These are phyloP conservation scores for Meloidogyne hapla DNA, from an alignment of 1,140 invertebrate genomes.

Conservation along the genomic window DNA sequence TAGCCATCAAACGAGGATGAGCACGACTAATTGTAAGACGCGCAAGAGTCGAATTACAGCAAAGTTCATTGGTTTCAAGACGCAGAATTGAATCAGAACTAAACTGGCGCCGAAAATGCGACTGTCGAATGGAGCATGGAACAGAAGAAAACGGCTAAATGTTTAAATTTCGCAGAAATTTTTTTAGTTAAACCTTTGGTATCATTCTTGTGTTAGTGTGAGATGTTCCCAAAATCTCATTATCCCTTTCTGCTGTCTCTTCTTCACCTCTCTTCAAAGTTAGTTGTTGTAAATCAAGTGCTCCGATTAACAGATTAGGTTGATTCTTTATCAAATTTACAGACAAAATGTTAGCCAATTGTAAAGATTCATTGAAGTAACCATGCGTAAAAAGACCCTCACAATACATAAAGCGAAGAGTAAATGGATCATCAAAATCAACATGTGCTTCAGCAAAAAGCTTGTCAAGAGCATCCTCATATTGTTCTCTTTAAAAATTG, in stretches of 20 bases:
- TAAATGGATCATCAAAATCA: conserved; percentile 28
- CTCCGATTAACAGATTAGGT: conserved; percentile 20
- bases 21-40: conserved; percentile 22
- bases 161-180: neutral
- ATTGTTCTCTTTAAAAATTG: conserved; percentile 3
- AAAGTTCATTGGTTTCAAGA: neutral
- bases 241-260: neutral
- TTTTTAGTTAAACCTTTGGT: neutral
- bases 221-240: neutral
- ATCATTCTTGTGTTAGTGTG: neutral
- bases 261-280: neutral
- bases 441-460: conserved; percentile 40
- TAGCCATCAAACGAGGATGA: conserved; percentile 18
- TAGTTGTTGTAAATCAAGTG: neutral
- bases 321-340: conserved; percentile 27
- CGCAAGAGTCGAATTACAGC: neutral
- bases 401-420: conserved; percentile 44
- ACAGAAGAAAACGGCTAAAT: conserved; percentile 7
- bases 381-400: conserved; percentile 41
- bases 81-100: neutral
- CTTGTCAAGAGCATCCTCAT: conserved; percentile 34
- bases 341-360: conserved; percentile 31
- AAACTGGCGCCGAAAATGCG: neutral
- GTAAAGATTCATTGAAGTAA: conserved; percentile 35
- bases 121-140: neutral